phyloP scores from a whole-genome alignment of 2,888 invertebrate genomes.

The Campopleginae sp. region DNA sequence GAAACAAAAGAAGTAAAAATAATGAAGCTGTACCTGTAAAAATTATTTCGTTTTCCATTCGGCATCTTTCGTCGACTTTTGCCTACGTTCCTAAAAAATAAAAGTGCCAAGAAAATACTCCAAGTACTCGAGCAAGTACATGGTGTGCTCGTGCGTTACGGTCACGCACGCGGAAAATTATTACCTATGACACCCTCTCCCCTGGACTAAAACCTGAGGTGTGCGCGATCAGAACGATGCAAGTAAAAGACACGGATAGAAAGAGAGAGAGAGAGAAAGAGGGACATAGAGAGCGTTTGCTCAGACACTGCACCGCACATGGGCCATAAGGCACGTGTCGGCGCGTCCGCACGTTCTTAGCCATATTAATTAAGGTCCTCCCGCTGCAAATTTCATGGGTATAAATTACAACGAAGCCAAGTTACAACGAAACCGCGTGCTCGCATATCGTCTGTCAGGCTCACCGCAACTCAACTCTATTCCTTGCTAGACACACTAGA shows the following conservation, averaged over 20 bases:
- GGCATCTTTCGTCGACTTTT: not conserved
- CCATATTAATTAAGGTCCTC: conserved; percentile 70
- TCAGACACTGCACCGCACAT: conserved; percentile 37
- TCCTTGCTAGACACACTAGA: conserved; percentile 17
- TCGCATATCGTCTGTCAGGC: conserved; percentile 65
- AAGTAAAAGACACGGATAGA: conserved; percentile 1
- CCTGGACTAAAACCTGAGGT: not conserved
- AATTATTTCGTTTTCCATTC: not conserved
- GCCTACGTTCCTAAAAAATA: not conserved
- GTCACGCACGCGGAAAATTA: conserved; percentile 71
- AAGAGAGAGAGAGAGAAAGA: conserved; percentile 28
- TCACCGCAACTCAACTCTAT: conserved; percentile 44
- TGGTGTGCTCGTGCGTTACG: conserved; percentile 46
- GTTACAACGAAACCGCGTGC: conserved; percentile 57
- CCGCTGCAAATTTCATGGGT: conserved; percentile 68
- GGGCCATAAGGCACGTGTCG: conserved; percentile 70
- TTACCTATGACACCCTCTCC: conserved; percentile 63
- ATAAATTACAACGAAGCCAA: conserved; percentile 69
- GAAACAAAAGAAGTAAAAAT: not conserved
- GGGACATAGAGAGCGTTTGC: conserved; percentile 35
- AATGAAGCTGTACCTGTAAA: not conserved
- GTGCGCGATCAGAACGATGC: conserved; percentile 11
- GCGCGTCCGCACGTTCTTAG: conserved; percentile 66
- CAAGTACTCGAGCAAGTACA: conserved; percentile 30
- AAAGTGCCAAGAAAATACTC: conserved; percentile 19